Base-by-base conservation (phyloP, 2,888 invertebrate species). In the Scaptomyza cyrtandrae region DNA sequence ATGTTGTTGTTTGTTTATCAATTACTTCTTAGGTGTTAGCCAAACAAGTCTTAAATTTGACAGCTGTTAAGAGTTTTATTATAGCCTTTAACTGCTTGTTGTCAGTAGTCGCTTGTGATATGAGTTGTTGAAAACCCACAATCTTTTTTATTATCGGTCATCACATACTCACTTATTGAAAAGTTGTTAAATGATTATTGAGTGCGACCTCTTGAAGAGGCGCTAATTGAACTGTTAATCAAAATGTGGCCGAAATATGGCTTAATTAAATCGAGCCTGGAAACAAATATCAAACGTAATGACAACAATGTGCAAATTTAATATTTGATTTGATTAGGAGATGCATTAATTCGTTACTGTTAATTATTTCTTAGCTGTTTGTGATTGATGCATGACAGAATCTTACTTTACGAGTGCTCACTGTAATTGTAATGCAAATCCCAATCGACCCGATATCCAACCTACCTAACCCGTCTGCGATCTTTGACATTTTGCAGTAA, bases 151-250 rank as follows among this genome's bases (percentile, higher is more conserved):
- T 56, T 65, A 59, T 75, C 75, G 61, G 72, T 65, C 71, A 70
- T 65, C 71, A 70, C 16, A 61, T 19, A 5, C 43, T 13, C 7
- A 5, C 43, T 24, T 6, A 45, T 19, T 46, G 11, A 39, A 39
- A 52, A n/a, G 58, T 48, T 39, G 31, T 50, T 35, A 29, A 68
- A 43, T 43, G 43, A 16, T 41, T 41, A 16, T 16, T 41, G 5
- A 71, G 61, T 60, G 50, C 37, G 3, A 33, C 19, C 19, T 24
- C 29, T 46, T 46, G 35, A 39, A 29, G 11, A 80, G 75, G 65
- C 57, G 80, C 75, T 81, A 81, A 81, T 81, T 77, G 52, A 53
- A 9, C 14, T 62, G 81, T 66, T 80, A 86, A 86, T 84, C 58
- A 59, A 63, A 61, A 60, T 62, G 44, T 54, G 19, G 33, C 16